phyloP scores from a whole-genome alignment of 2,797 vertebrate genomes.

The Spheniscus humboldti region DNA sequence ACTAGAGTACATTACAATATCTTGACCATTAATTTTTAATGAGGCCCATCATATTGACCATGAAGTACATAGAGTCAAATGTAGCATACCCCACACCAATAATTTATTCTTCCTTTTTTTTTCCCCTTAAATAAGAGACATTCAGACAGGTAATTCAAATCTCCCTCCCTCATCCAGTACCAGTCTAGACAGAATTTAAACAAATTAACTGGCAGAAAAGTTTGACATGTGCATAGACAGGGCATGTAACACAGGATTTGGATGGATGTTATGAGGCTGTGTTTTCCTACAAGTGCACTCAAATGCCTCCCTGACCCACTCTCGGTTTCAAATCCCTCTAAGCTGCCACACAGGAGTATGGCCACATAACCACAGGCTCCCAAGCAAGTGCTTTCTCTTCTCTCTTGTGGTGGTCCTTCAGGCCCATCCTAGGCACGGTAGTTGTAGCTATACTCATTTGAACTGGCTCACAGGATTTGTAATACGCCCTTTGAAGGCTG shows the following conservation, averaged over 20 bases:
- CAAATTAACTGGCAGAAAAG: neutral
- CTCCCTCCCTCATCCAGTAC: neutral
- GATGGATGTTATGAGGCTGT: neutral
- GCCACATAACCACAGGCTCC: accelerated
- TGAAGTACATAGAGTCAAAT: neutral
- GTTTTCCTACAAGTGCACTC: neutral
- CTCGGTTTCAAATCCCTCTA: neutral
- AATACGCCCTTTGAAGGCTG: neutral
- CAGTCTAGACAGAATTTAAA: neutral
- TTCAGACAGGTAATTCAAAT: neutral
- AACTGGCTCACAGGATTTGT: neutral
- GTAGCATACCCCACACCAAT: neutral
- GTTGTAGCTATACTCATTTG: neutral
- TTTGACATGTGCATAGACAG: neutral
- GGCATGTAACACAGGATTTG: accelerated
- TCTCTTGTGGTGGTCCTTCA: neutral
- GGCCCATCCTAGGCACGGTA: neutral
- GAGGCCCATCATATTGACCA: neutral
- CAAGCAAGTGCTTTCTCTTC: neutral
- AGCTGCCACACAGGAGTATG: neutral
- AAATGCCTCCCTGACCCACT: neutral
- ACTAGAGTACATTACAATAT: neutral
- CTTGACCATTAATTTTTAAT: neutral
- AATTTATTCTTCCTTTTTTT: neutral
- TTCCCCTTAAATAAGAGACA: neutral